phyloP scores from a whole-genome alignment of 1,140 invertebrate genomes.

The Heterodera schachtii region DNA sequence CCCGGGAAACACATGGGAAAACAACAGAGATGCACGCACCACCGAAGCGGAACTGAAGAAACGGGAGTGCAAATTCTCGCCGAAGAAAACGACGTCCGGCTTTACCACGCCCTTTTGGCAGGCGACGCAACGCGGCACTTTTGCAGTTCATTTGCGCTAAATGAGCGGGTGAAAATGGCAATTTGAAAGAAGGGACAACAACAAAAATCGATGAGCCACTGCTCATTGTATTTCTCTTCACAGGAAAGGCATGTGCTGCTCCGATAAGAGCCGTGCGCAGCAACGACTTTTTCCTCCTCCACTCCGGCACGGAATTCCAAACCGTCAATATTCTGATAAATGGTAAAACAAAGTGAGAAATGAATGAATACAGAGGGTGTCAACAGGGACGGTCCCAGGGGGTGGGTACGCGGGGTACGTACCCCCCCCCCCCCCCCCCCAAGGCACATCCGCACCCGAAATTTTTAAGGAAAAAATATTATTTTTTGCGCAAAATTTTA shows the following conservation, averaged over 20 bases:
- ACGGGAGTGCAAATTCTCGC: constrained; percentile 82
- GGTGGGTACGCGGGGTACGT: too few species aligned
- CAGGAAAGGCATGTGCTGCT: constrained; percentile 85
- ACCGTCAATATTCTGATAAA: constrained; percentile 87
- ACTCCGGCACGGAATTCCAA: constrained; percentile 84
- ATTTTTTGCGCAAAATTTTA: too few species aligned
- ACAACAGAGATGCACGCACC: too few species aligned
- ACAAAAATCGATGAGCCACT: constrained; percentile 64
- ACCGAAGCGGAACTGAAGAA: constrained; percentile 94
- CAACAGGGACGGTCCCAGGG: too few species aligned
- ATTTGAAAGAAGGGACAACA: constrained; percentile 23
- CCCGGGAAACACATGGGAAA: too few species aligned
- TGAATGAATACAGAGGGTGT: too few species aligned
- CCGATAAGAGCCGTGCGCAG: constrained; percentile 77
- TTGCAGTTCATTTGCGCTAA: constrained; percentile 5
- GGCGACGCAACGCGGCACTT: constrained; percentile 77
- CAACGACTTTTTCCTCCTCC: constrained; percentile 41
- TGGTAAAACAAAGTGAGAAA: constrained; percentile 40
- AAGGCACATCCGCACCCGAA: too few species aligned
- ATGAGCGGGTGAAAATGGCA: background rate
- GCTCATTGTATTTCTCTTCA: constrained; percentile 76
- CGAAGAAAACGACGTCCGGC: constrained; percentile 92
- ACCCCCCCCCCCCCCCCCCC: too few species aligned
- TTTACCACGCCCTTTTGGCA: constrained; percentile 81
- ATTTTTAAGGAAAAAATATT: too few species aligned